Percentiles rank a stretch among this genome's conserved stretches.
phyloP scores from a whole-genome alignment of 2,797 vertebrate genomes.

The Premnoplex brunnescens region DNA sequence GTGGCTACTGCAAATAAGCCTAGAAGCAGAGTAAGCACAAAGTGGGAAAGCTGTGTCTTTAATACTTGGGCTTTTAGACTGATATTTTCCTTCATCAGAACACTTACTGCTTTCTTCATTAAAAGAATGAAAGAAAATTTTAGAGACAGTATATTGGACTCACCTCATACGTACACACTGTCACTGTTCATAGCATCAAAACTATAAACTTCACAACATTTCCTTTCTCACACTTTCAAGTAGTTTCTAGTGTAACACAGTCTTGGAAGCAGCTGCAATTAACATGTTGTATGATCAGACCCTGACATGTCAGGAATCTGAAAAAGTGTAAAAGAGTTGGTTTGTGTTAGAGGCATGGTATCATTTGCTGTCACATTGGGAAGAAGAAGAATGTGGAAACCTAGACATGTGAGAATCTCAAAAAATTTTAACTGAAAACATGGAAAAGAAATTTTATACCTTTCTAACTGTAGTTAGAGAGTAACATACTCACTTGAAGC shows the following conservation, averaged over 20 bases:
- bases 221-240: neutral
- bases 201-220: neutral
- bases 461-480: neutral
- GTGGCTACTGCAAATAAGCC: neutral
- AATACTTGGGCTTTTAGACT: neutral
- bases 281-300: neutral
- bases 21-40: neutral
- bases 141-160: fast-evolving
- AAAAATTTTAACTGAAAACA: neutral
- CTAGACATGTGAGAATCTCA: neutral
- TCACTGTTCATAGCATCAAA: neutral
- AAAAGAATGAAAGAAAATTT: neutral
- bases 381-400: neutral
- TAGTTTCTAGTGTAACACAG: neutral
- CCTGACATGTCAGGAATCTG: neutral
- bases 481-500: neutral
- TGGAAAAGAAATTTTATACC: neutral
- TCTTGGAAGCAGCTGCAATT: neutral
- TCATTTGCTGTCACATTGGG: neutral
- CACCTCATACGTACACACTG: neutral
- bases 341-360: neutral
- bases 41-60: neutral
- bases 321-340: neutral
- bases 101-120: neutral
- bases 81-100: neutral